A percentile compares a stretch with the other conserved stretches of the same genome.
phyloP scores from a whole-genome alignment of 2,113 vertebrate genomes.

The Sardina pilchardus region DNA sequence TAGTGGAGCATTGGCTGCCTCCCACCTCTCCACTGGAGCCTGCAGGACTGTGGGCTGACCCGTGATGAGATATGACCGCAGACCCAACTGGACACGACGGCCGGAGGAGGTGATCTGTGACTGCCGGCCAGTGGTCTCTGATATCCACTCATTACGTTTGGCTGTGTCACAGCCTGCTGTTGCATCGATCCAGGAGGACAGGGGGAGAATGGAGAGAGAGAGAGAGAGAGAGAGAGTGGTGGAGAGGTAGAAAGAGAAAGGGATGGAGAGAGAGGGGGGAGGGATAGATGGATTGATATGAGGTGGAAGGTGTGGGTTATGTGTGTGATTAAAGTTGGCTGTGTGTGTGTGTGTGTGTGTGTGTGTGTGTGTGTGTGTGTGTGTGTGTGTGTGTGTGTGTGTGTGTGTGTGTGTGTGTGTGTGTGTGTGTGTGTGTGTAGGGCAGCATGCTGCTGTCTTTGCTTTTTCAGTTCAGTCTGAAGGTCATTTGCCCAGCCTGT shows the following conservation, averaged over 20 bases:
- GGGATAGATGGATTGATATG: background rate
- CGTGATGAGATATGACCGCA: too few relatives aligned
- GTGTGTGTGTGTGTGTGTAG: background rate
- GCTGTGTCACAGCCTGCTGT: background rate
- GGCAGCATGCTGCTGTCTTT: background rate
- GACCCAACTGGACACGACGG: too few relatives aligned
- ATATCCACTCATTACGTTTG: background rate
- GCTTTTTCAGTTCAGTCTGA: background rate
- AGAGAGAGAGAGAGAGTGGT: background rate
- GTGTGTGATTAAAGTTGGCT: slow-evolving; percentile 7
- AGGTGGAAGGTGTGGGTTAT: background rate
- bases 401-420: background rate
- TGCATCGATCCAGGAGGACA: background rate
- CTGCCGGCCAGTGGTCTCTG: background rate
- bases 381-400: background rate
- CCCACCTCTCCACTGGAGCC: too few relatives aligned
- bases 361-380: background rate
- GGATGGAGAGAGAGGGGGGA: background rate
- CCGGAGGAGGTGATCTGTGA: background rate
- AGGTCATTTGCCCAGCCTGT: background rate
- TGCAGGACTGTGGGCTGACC: too few relatives aligned
- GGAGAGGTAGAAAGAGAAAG: background rate
- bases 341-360: slow-evolving; percentile 10
- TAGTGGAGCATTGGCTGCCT: too few relatives aligned
- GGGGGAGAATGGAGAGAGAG: background rate